Base-by-base conservation (phyloP, 2,113 vertebrate species). In the Geococcyx californianus region DNA sequence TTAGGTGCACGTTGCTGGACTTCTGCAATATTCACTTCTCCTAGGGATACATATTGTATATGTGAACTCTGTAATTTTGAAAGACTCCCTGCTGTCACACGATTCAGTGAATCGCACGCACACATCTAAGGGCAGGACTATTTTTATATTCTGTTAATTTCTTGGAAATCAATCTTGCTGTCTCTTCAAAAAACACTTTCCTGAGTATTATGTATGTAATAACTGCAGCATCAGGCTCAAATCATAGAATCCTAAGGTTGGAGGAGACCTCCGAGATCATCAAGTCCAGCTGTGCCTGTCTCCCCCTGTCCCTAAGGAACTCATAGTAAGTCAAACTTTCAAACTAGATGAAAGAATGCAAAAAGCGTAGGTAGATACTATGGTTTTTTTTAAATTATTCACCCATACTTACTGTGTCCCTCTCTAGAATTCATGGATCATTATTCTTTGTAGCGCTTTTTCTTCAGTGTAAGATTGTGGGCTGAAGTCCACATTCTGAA, bases 371-470 rank as follows among this genome's bases (percentile, higher is more conserved):
- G 63, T 38, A 62, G 60, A 54, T 76, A 74, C 72, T 23, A 58
- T 17, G 4, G 0, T 2, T 55, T 14, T 74, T 38, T 76, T 40
- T 33, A 55, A 92, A 80, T 60, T 94, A 95, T 93, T 92, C 94
- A 95, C 40, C 68, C 79, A 36, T 75, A 90, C 84, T 95, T 92
- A 89, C 70, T 63, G 34, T 13, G 34, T 40, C 34, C 42, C 55
- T 82, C 74, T 95, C 59, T 60, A 66, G 90, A 95, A 88, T 92
- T 95, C 95, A 97, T 79, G 95, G 93, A 67, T 91, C 97, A 97
- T 97, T 97, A 96, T 87, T 92, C 88, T 96, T 94, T 94, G 93
- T 87, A 95, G 92, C 88, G 80, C 94, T 94, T 95, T 96, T 92
- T 52, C 74, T 84, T 89, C 84, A 60, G 72, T 93, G 86, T 80